Base-by-base conservation (phyloP, 2,113 vertebrate species). In the Gulo gulo region DNA sequence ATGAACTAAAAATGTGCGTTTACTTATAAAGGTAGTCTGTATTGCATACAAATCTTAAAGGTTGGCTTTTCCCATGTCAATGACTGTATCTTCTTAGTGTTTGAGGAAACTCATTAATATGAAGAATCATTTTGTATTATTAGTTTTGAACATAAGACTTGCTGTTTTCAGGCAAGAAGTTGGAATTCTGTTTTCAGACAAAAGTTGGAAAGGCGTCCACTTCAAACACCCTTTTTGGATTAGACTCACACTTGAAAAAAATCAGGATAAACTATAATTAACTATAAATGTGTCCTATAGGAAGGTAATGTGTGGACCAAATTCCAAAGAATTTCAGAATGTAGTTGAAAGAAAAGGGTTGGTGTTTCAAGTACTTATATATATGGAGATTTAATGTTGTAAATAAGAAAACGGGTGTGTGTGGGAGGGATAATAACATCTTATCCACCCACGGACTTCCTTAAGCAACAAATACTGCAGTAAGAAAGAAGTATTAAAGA, bases 381-480 rank as follows among this genome's bases (percentile, higher is more conserved):
- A 80, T 36, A 29, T 73, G 69, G 69, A 96, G 76, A 97, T 79
- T 93, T 88, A 92, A 83, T 91, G 76, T 86, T 86, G 92, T 98
- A 97, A 98, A 97, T 97, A 98, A 73, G 76, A 94, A 95, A 94
- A 88, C 11, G 55, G 79, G 69, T 94, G 36, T 97, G 55, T 74
- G 98, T 96, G 26, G 97, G 97, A 96, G 96, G 90, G 52, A 86
- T 97, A 96, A 98, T 97, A 97, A 94, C 84, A 88, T 96, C 94
- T 96, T 95, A 94, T 83, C 94, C 89, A 86, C 94, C 94, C 80
- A 95, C 97, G 13, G 80, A 94, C 88, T 96, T 98, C 92, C 96
- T 95, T 95, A 95, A 96, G 95, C 96, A 97, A 91, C 97, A 96
- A 97, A 96, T 88, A 92, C 94, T 59, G n/a, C 52, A 67, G 52